Base-by-base conservation (phyloP, 2,888 invertebrate species). In the Carabus problematicus region DNA sequence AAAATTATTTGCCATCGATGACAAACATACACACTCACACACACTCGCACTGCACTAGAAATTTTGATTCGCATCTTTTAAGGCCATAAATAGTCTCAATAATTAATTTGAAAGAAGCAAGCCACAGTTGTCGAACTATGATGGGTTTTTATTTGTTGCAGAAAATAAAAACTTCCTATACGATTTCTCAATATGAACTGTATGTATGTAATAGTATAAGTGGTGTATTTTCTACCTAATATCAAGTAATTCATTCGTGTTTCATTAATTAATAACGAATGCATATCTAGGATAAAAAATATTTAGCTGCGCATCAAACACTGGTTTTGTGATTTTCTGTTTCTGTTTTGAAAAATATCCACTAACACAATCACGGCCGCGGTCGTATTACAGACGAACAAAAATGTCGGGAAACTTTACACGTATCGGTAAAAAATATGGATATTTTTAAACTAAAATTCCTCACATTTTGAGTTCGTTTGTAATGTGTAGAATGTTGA, bases 81-180 rank as follows among this genome's bases (percentile, higher is more conserved):
- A 67, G 67, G 67, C 67, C 67, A 67, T 67, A 59, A 66, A 47
- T 58, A 43, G 54, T 60, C 60, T 67, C 60, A 67, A 67, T 60
- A 67, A 52, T 52, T 16, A 52, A 14, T 52, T 16, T n/a, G n/a
- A 66, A 66, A 66, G 8, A 52, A 66, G 66, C 67, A 67, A 60
- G 60, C 67, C 52, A 59, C 64, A 45, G 39, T 63, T 29, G 14
- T 67, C 58, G 66, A 58, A 66, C 49, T 49, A 45, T 52, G 2
- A 45, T 43, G n/a, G n/a, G n/a, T n/a, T n/a, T n/a, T n/a, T n/a
- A n/a, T 54, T 29, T 29, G 6, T 29, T 54, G 54, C 41, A 54
- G 41, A 54, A 63, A 40, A n/a, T 66, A 59, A 59, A 66, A 66
- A 59, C 66, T 52, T 18, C n/a, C 29, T 63, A 63, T 52, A 43